These are phyloP conservation scores for Macrosoma leucophasiata DNA, from an alignment of 2,888 invertebrate genomes.

Conservation along the genomic window DNA sequence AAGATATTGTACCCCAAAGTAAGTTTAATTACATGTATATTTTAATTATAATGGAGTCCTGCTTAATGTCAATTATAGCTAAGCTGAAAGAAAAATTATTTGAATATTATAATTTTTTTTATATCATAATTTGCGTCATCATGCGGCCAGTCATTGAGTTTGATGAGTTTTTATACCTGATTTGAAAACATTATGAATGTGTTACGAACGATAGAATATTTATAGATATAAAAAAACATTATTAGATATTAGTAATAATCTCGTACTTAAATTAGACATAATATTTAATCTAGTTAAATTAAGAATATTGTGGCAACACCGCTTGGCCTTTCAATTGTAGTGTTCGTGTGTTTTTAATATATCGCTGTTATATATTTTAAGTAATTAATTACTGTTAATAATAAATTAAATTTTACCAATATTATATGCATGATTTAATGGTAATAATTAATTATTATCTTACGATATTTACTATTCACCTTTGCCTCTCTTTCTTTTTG, in stretches of 20 bases:
- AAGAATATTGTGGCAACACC: constrained; percentile 69
- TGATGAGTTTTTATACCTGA: constrained; percentile 12
- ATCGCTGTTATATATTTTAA: constrained; percentile 47
- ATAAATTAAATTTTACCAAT: constrained; percentile 31
- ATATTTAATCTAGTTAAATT: constrained; percentile 20
- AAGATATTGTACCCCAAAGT: constrained; percentile 43
- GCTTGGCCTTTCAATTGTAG: constrained; percentile 73
- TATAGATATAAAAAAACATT: too few species aligned
- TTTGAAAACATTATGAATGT: constrained; percentile 6
- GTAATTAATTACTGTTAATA: constrained; percentile 33
- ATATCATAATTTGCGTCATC: constrained; percentile 33
- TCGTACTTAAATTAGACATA: constrained; percentile 39
- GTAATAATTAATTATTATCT: constrained; percentile 31
- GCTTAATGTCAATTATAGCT: constrained; percentile 73
- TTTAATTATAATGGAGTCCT: constrained; percentile 47
- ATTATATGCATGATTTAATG: constrained; percentile 29
- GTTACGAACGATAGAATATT: too few species aligned
- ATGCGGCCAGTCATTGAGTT: constrained; percentile 32
- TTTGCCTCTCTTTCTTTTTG: constrained; percentile 66
- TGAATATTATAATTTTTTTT: constrained; percentile 47
- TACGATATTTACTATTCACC: constrained; percentile 55
- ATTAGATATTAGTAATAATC: constrained; percentile 41
- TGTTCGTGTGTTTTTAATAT: constrained; percentile 58
- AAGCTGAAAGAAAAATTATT: constrained; percentile 42
- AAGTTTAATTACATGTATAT: constrained; percentile 36